Conservation (phyloP, 2,797 vertebrate genomes). For the Diplodus sargus region DNA sequence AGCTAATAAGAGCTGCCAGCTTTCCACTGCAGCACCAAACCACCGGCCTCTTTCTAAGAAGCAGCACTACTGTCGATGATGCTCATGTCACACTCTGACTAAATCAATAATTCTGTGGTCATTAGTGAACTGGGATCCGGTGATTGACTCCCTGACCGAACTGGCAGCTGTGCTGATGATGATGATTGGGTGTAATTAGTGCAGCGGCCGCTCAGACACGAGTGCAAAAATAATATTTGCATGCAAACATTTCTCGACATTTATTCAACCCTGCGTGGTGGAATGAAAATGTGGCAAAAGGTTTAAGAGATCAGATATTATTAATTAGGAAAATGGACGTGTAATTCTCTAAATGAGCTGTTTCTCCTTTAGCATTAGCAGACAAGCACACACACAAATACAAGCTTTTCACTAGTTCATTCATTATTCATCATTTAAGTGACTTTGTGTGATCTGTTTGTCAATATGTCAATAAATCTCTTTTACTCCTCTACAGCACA, state of each 20-base stretch:
- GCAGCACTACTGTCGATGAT: not conserved
- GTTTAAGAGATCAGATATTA: not conserved
- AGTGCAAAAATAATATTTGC: not conserved
- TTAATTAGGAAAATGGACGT: not conserved
- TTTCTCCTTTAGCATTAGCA: not conserved
- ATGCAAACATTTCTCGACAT: slow-evolving; percentile 12
- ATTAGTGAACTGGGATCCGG: slow-evolving; percentile 11
- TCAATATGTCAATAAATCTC: too few species aligned
- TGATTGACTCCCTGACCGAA: slow-evolving; percentile 28
- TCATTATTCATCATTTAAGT: too few species aligned
- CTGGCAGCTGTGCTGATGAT: slow-evolving; percentile 21
- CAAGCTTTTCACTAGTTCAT: not conserved
- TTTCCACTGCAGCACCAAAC: not conserved
- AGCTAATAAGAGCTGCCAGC: slow-evolving; percentile 8
- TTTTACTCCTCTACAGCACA: too few species aligned
- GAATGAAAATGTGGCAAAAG: not conserved
- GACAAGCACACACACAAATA: not conserved
- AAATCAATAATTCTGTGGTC: slow-evolving; percentile 38
- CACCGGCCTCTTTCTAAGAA: not conserved
- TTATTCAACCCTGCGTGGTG: not conserved
- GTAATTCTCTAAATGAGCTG: not conserved
- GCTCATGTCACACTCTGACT: slow-evolving; percentile 19
- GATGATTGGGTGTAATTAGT: slow-evolving; percentile 32
- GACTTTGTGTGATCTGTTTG: too few species aligned
- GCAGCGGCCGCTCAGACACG: slow-evolving; percentile 7